Base-by-base conservation (phyloP, 2,797 vertebrate genomes). In the Novumbra hubbsi region DNA sequence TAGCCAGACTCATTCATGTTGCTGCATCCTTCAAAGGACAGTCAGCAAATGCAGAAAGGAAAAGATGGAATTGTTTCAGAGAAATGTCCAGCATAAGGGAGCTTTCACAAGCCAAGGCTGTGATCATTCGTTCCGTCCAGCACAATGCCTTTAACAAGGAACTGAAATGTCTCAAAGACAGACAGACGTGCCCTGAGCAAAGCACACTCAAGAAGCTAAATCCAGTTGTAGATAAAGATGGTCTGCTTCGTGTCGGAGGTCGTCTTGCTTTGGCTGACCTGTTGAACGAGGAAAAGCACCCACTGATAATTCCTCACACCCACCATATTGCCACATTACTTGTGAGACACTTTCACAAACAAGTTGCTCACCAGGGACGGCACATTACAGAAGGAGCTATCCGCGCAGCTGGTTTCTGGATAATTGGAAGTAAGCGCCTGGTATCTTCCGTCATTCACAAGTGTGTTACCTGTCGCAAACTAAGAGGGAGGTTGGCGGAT, bases 381-480 rank as follows among this genome's bases (percentile, higher is more conserved):
- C 63, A 68, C 64, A 65, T 75, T 30, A 70, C 60, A 0, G 75
- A 77, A 12, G 70, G 72, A 65, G 66, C 66, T 15, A 55, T 81
- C 9, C 0, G 67, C 50, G 1, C 45, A 15, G 76, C 76, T 9
- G 73, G 76, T 14, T 68, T 27, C 8, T 78, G 79, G 76, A 73
- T 78, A 17, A 19, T 73, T 27, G 67, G 67, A 0, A 14, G 60
- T 1, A 80, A 80, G 30, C 30, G 17, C 24, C 57, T 70, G 9
- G 71, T 79, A 11, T 79, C 73, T 19, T 38, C 70, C 48, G 8
- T 79, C 17, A 69, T 75, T 4, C 24, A 73, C 8, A 48, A 75
- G 6, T 76, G 71, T 76, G 74, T 79, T 12, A 76, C 14, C 15
- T 79, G 70, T 19, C 60, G 34, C 48, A 60, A 5, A 15, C 5